Evolutionary conservation across 2,113 vertebrate genomes (phyloP).

Genomic region (Pedetes capensis): DNA sequence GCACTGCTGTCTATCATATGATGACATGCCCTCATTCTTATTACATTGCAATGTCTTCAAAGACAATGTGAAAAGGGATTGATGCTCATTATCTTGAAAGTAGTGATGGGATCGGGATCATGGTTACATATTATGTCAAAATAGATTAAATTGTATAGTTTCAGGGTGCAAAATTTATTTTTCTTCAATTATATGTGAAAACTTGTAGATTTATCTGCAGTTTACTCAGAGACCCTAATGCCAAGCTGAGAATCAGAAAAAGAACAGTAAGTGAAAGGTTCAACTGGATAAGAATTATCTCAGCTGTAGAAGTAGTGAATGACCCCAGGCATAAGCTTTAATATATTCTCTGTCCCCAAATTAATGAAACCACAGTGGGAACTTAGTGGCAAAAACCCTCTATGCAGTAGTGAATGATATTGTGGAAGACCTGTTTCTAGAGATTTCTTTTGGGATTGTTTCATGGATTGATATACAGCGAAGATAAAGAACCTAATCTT

Average conservation of each 20-base stretch:
- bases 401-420: not conserved
- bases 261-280: not conserved
- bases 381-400: rapidly evolving
- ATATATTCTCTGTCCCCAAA: no score
- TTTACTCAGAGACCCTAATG: not conserved
- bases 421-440: not conserved
- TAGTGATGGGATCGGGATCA: not conserved
- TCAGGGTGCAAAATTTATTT: not conserved
- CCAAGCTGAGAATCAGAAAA: not conserved
- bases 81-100: not conserved
- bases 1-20: not conserved
- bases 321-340: no score
- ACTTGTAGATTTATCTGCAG: not conserved
- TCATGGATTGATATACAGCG: not conserved
- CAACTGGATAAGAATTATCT: not conserved
- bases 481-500: not conserved
- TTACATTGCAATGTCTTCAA: not conserved
- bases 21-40: not conserved
- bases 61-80: not conserved
- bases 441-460: not conserved
- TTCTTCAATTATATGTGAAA: not conserved
- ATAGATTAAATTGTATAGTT: not conserved
- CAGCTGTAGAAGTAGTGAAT: not conserved
- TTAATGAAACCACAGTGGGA: not conserved
- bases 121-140: not conserved